Conservation (phyloP, 2,888 invertebrate species). For the Alloscopus bannaensis region DNA sequence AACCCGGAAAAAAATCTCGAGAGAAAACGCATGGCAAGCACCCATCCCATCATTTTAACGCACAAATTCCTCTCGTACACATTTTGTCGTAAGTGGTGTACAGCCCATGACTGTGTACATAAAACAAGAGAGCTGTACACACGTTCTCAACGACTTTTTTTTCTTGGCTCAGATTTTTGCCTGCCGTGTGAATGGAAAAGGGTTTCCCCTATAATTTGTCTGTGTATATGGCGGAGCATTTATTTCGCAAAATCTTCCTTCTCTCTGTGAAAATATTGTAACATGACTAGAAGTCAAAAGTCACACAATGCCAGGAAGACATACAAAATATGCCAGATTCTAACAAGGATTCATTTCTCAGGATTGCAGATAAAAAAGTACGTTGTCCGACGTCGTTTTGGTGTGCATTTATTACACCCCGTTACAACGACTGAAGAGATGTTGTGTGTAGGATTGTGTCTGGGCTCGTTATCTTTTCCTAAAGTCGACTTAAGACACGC, state of each 20-base stretch:
- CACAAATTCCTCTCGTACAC: conserved; percentile 46
- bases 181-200: too few species aligned
- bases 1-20: conserved; percentile 22
- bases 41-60: conserved; percentile 45
- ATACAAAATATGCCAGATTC: neutral
- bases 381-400: neutral
- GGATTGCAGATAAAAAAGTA: neutral
- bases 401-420: neutral
- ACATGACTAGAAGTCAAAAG: neutral
- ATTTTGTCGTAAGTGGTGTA: conserved; percentile 25
- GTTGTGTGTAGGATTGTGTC: neutral
- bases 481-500: neutral
- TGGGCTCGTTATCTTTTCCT: neutral
- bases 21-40: conserved; percentile 25
- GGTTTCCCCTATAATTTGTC: neutral
- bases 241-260: neutral
- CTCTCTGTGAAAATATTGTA: neutral
- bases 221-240: neutral
- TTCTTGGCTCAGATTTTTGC: conserved; percentile 11
- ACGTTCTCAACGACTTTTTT: conserved; percentile 19
- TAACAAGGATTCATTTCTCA: neutral
- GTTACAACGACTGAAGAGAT: neutral
- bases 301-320: neutral
- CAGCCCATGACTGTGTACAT: too few species aligned
- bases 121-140: conserved; percentile 14